A percentile compares a stretch with the other conserved stretches of the same genome.
phyloP scores from a whole-genome alignment of 2,113 vertebrate genomes.

The Ploceus nigricollis region DNA sequence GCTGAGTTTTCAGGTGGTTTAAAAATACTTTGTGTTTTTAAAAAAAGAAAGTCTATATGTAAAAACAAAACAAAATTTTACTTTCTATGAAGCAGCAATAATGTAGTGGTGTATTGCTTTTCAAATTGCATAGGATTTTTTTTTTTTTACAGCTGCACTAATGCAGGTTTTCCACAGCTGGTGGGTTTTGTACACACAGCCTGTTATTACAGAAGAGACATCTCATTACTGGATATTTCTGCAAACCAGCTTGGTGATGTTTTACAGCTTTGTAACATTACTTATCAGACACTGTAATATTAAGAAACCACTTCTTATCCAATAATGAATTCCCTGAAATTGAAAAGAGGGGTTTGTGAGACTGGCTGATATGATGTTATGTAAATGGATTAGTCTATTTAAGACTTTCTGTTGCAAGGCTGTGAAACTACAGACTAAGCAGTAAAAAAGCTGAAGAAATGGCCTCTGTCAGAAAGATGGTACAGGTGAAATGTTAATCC shows the following conservation, averaged over 20 bases:
- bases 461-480: not conserved
- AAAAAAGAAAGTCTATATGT: not conserved
- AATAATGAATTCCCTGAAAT: not conserved
- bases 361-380: not conserved
- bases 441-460: not conserved
- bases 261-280: not conserved
- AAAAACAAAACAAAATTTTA: not conserved
- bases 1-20: not conserved
- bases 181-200: not conserved
- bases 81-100: not conserved
- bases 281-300: not conserved
- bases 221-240: not conserved
- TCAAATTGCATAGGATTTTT: not conserved
- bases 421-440: not conserved
- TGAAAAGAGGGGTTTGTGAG: not conserved
- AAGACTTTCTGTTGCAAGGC: not conserved
- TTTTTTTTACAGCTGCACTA: not conserved
- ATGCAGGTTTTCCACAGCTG: not conserved
- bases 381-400: not conserved
- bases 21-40: not conserved
- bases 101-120: not conserved
- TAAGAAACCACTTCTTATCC: not conserved
- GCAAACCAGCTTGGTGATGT: not conserved
- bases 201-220: not conserved
- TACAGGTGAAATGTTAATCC: not conserved